A percentile compares a stretch with the other conserved stretches of the same genome.
These are phyloP conservation scores for Eumeta japonica DNA, from an alignment of 1,140 invertebrate genomes.

Conservation along the genomic window DNA sequence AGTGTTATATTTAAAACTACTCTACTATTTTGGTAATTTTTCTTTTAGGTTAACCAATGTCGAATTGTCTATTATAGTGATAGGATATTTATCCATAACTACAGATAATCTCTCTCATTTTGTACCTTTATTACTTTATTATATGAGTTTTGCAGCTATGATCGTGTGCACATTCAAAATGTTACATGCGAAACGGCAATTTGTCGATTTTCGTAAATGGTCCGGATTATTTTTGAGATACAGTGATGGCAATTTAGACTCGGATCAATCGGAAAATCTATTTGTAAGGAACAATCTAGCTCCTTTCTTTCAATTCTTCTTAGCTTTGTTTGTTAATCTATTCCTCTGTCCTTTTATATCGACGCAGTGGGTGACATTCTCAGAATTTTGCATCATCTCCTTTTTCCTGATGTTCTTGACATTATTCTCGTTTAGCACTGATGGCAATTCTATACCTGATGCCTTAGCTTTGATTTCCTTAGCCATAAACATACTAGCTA, in stretches of 20 bases:
- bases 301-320: slow-evolving; percentile 77
- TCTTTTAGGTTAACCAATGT: slow-evolving; percentile 62
- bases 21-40: slow-evolving; percentile 61
- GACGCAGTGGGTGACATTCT: slow-evolving; percentile 76
- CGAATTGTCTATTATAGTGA: slow-evolving; percentile 65
- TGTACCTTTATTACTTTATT: slow-evolving; percentile 69
- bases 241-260: slow-evolving; percentile 65
- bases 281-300: slow-evolving; percentile 80
- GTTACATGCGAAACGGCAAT: slow-evolving; percentile 71
- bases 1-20: slow-evolving; percentile 66
- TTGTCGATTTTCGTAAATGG: slow-evolving; percentile 75
- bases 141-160: slow-evolving; percentile 71
- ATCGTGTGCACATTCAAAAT: slow-evolving; percentile 77
- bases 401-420: slow-evolving; percentile 72
- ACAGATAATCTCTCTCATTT: slow-evolving; percentile 66
- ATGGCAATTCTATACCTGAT: slow-evolving; percentile 62
- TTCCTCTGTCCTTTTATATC: slow-evolving; percentile 75
- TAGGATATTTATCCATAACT: slow-evolving; percentile 68
- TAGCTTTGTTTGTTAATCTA: slow-evolving; percentile 71
- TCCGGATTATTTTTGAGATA: slow-evolving; percentile 76
- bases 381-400: slow-evolving; percentile 76
- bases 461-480: slow-evolving; percentile 74
- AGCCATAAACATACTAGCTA: slow-evolving; percentile 75
- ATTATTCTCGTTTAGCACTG: slow-evolving; percentile 68
- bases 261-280: slow-evolving; percentile 75